phyloP scores from a whole-genome alignment of 2,113 vertebrate species.

The Protobothrops flavoviridis region DNA sequence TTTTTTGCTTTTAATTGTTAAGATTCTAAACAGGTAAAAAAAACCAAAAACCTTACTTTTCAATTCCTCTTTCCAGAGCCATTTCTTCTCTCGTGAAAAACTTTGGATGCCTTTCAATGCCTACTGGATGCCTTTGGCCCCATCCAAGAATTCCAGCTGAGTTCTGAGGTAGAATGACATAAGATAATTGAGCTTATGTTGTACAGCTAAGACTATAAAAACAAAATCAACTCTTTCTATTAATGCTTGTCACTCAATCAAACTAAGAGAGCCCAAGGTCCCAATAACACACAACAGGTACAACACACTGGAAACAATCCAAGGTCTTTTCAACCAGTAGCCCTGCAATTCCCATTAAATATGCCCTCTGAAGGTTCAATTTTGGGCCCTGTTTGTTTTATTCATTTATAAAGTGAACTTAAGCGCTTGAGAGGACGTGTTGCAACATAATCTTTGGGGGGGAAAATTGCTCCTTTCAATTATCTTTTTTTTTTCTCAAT shows the following conservation, averaged over 20 bases:
- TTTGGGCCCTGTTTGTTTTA: not conserved
- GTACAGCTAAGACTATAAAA: not conserved
- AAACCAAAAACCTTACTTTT: not conserved
- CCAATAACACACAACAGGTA: not conserved
- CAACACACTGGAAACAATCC: not conserved
- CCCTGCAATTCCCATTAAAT: not conserved
- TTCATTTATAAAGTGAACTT: not conserved
- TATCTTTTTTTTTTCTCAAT: not conserved
- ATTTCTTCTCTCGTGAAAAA: not conserved
- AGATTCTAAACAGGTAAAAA: not conserved
- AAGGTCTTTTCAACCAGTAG: not conserved
- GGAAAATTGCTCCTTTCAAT: not conserved
- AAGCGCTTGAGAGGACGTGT: not conserved
- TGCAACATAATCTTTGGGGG: not conserved
- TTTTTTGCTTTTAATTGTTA: not conserved
- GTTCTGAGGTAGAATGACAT: not conserved
- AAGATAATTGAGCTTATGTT: not conserved
- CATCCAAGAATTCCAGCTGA: not conserved
- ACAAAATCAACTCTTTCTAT: not conserved
- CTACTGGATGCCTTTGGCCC: not conserved
- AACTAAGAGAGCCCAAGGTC: not conserved
- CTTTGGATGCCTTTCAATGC: constrained; percentile 23
- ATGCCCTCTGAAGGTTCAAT: not conserved
- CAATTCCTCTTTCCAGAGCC: not conserved
- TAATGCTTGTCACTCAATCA: not conserved